These are phyloP conservation scores for Aphelenchoides bicaudatus DNA, from an alignment of 2,888 invertebrate genomes.

Conservation along the genomic window DNA sequence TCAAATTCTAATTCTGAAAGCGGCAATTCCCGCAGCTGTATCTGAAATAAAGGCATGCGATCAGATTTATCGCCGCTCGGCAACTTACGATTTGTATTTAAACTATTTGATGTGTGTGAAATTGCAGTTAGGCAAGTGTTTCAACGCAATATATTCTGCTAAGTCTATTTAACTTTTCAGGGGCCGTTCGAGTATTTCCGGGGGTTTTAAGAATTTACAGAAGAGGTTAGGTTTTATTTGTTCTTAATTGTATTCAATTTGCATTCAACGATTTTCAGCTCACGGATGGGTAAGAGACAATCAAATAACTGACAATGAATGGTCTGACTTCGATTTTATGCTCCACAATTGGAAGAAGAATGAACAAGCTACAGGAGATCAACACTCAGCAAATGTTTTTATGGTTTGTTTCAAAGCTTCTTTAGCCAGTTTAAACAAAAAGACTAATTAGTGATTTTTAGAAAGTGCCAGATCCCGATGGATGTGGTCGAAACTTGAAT, in stretches of 20 bases:
- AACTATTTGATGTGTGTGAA: constrained; percentile 6
- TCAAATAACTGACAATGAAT: constrained; percentile 40
- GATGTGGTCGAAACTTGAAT: no score
- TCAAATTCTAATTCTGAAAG: constrained; percentile 40
- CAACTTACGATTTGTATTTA: neutral
- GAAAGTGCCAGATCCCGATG: neutral
- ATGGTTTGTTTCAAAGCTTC: neutral
- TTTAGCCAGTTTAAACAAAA: neutral
- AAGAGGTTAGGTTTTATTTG: no score
- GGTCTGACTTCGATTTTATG: constrained; percentile 44
- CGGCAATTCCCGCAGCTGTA: constrained; percentile 26
- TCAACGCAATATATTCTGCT: no score
- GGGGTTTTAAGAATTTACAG: constrained; percentile 45
- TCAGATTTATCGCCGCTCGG: neutral
- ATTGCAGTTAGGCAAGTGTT: neutral
- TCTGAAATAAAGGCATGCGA: constrained; percentile 39
- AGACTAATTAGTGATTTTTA: neutral
- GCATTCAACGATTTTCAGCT: no score
- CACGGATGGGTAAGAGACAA: constrained; percentile 42
- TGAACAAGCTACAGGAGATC: constrained; percentile 24
- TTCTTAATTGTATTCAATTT: no score
- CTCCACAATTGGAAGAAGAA: constrained; percentile 50
- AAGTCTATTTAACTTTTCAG: no score
- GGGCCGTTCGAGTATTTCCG: constrained; percentile 44
- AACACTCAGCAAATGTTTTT: neutral